Percentiles rank a stretch among this genome's conserved stretches.
phyloP scores from a whole-genome alignment of 2,888 invertebrate species.

The Agrilus mali region DNA sequence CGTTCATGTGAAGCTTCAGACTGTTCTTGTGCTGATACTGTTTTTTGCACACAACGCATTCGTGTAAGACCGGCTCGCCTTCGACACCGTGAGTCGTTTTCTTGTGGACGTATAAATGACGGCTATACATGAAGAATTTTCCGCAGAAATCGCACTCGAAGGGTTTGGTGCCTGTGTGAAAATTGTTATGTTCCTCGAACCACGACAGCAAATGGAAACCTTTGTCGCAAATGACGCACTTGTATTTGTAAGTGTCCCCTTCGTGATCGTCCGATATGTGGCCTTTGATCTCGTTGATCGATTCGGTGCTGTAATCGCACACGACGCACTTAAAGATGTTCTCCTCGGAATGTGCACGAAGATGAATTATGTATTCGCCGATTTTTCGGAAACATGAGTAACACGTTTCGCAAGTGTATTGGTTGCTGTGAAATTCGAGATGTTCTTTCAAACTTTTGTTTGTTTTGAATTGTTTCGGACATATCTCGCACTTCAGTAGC shows the following conservation, averaged over 20 bases:
- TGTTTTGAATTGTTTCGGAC: conserved; percentile 27
- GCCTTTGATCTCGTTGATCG: conserved; percentile 25
- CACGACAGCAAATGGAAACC: conserved; percentile 42
- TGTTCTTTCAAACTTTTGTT: conserved; percentile 27
- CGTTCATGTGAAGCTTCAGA: conserved; percentile 32
- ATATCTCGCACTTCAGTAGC: conserved; percentile 26
- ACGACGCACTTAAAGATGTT: conserved; percentile 27
- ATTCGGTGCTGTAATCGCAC: conserved; percentile 27
- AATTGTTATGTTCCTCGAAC: conserved; percentile 45
- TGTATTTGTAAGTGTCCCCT: conserved; percentile 34
- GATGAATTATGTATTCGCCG: conserved; percentile 28
- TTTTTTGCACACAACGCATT: conserved; percentile 33
- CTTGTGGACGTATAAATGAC: conserved; percentile 30
- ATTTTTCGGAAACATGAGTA: conserved; percentile 28
- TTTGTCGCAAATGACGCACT: conserved; percentile 41
- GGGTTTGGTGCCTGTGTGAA: conserved; percentile 41
- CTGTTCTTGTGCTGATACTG: conserved; percentile 32
- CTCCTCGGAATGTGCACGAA: conserved; percentile 26
- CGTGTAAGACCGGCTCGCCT: conserved; percentile 24
- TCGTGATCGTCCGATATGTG: conserved; percentile 26
- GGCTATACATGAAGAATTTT: conserved; percentile 36
- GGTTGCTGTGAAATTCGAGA: conserved; percentile 29
- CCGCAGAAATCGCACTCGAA: conserved; percentile 42
- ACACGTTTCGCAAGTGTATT: conserved; percentile 30
- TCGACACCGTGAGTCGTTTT: conserved; percentile 26